Base-by-base conservation (phyloP, 2,113 vertebrate species). In the Syngnathus floridae region DNA sequence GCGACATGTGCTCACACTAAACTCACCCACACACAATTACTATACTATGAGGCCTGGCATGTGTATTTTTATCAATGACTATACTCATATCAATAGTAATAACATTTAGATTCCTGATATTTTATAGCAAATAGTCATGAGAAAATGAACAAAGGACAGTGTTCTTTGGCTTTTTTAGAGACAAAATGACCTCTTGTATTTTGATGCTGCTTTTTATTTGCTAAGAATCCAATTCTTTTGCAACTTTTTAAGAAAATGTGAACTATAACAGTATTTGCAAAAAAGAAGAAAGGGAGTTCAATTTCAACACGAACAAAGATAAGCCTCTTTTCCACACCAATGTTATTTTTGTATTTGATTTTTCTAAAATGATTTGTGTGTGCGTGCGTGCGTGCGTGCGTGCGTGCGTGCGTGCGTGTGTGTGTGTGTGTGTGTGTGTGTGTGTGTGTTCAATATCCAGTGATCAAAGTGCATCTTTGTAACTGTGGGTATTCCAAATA, bases 131-230 rank as follows among this genome's bases (percentile, higher is more conserved):
- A 91, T 90, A 87, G 87, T 86, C 80, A 83, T 62, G 75, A 86
- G 70, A 89, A 86, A 87, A 82, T 67, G 70, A 74, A 64, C 78
- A 87, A 82, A 90, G 85, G 88, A 90, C 88, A 83, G 86, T 90
- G 84, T 92, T 91, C 83, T 86, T 89, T 89, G 54, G 54, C 86
- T 90, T 91, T 91, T 91, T 88, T 88, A 89, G 87, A 89, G 86
- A 91, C 87, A 91, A 90, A 91, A 90, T 88, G 89, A 92, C 90
- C 90, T 92, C 90, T 90, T 91, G 90, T 92, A 92, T 92, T 92
- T 92, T 92, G 91, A 92, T 92, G 91, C 91, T 92, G 91, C 91
- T 91, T 91, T 91, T 90, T 90, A 91, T 92, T 91, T 91, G 90
- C 90, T 91, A 89, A 89, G 88, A 90, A 91, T 89, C 89, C 78